Evolutionary conservation across 2,797 vertebrate genomes (phyloP), one percentile per base, ranked within the genome.

Genomic region (Rhincodon typus): DNA sequence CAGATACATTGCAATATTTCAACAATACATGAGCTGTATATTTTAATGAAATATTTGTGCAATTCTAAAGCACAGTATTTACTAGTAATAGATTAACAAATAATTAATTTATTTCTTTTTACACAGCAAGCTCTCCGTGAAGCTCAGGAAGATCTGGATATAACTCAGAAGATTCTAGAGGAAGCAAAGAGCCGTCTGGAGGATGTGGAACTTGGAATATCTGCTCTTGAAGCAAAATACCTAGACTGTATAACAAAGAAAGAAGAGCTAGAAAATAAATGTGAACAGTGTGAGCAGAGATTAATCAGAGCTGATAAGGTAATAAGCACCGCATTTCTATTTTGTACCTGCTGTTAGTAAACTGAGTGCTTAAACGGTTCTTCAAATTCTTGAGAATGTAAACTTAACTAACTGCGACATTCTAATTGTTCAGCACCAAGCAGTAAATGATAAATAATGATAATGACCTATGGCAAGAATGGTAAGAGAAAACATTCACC

Each of bases 211-310:
- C 97, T 97, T 0, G 98, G 98, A 94, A 98, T 99, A 4, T 97
- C 98, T 53, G 30, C 84, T 0, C 97, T 99, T 96, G 97, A 99
- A 97, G 97, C 97, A 96, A 99, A 98, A 96, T 99, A 99, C 62
- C 96, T 96, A 25, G 97, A 97, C 94, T 98, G 98, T 96, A 62
- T 98, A 53, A 96, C 98, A 96, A 99, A 98, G 97, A 99, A 98
- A 96, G 98, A 98, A 0, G 98, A 99, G 77, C 95, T 99, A 95
- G 98, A 98, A 95, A 97, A 97, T 96, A 99, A 99, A 96, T 98
- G 98, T 90, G 97, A 98, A 42, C 98, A 98, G 96, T 99, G 98
- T 94, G 98, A 99, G 96, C 96, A 97, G 96, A 98, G 98, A 93
- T 96, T 99, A 77, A 77, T 97, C 96, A 97, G 97, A 0, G 98